Evolutionary conservation across 2,797 vertebrate genomes (phyloP).

Genomic region (Crypturellus tataupa): DNA sequence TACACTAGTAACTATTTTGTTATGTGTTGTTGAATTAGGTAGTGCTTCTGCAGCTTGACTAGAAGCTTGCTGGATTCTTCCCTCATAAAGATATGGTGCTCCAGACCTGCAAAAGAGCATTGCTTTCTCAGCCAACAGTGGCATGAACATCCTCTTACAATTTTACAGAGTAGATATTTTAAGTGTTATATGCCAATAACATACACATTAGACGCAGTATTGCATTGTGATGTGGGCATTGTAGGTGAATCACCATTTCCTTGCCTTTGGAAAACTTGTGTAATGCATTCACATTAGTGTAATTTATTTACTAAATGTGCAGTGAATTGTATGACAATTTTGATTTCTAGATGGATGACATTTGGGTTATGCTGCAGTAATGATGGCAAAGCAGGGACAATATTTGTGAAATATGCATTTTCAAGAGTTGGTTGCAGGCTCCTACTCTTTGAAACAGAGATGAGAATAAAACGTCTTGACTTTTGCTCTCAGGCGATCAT

Average conservation of each 20-base stretch:
- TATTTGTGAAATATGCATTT: not conserved
- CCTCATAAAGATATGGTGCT: not conserved
- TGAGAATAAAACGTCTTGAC: not conserved
- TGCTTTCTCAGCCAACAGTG: rapidly evolving
- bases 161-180: not conserved
- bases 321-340: not conserved
- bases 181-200: not conserved
- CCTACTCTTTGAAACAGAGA: not conserved
- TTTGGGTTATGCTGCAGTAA: not conserved
- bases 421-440: not conserved
- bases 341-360: not conserved
- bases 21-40: conserved; percentile 2
- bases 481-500: not conserved
- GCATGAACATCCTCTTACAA: not conserved
- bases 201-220: rapidly evolving
- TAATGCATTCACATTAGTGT: not conserved
- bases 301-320: not conserved
- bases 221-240: not conserved
- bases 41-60: not conserved
- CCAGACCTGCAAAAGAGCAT: not conserved
- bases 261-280: not conserved
- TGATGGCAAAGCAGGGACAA: not conserved
- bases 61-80: not conserved
- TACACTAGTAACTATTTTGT: not conserved
- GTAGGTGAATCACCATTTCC: not conserved